Conservation (phyloP, 1,140 invertebrate species). For the Andrena cerasifolii region DNA sequence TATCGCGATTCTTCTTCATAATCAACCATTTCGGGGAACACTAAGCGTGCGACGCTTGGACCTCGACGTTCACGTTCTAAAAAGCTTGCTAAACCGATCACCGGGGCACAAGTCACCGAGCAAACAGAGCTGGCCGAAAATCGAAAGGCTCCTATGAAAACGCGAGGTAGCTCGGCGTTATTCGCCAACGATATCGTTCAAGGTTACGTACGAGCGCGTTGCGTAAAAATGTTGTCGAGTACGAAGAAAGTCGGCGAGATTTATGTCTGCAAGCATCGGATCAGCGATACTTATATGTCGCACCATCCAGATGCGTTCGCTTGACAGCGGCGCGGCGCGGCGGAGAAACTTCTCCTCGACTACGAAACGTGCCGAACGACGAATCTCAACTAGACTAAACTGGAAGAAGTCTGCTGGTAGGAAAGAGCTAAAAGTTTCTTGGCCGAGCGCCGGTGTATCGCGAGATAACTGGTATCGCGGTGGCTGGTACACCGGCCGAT, state of each 20-base stretch:
- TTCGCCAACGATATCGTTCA: neutral
- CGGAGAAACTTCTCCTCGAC: too few species aligned
- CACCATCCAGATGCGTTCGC: too few species aligned
- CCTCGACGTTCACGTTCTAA: too few species aligned
- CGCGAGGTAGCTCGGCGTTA: conserved; percentile 1
- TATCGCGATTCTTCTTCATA: neutral
- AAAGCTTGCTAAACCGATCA: too few species aligned
- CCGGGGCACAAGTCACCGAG: too few species aligned
- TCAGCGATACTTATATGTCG: too few species aligned
- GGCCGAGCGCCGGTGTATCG: conserved; percentile 65
- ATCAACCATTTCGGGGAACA: neutral
- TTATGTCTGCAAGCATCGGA: too few species aligned
- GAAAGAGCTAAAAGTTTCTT: conserved; percentile 52
- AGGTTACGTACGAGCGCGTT: neutral
- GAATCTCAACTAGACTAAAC: conserved; percentile 2
- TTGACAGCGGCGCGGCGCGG: too few species aligned
- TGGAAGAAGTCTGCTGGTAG: conserved; percentile 25
- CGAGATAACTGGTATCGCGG: conserved; percentile 76
- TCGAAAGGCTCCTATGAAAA: conserved; percentile 15
- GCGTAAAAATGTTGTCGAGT: too few species aligned
- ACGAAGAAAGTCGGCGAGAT: too few species aligned
- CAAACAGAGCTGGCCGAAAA: neutral
- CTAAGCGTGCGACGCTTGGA: neutral
- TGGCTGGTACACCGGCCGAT: conserved; percentile 63
- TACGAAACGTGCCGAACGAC: neutral